These are phyloP conservation scores for Phyllotreta striolata DNA, from an alignment of 2,888 invertebrate species.

Conservation along the genomic window DNA sequence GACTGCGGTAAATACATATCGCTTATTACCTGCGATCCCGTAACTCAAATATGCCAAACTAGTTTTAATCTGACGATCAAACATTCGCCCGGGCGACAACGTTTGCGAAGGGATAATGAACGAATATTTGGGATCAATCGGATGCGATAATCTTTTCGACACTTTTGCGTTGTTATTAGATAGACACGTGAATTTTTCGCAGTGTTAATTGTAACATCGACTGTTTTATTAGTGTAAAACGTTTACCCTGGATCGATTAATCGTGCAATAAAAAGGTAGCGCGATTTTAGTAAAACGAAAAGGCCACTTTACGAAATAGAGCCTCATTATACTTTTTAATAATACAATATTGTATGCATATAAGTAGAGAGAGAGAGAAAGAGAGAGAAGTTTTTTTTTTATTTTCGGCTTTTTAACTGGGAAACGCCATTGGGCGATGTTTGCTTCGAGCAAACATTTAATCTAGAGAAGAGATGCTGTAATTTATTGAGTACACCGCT, in stretches of 20 bases:
- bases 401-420: constrained; percentile 25
- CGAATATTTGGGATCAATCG: no score
- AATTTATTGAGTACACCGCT: constrained; percentile 57
- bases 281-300: no score
- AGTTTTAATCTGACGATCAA: constrained; percentile 50
- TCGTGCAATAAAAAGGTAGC: no score
- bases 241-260: no score
- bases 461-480: constrained; percentile 53
- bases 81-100: constrained; percentile 50
- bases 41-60: constrained; percentile 37
- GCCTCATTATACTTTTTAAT: no score
- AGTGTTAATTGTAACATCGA: no score
- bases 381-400: not conserved
- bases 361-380: constrained; percentile 30
- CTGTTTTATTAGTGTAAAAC: no score
- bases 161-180: no score
- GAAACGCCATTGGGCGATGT: constrained; percentile 38
- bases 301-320: no score
- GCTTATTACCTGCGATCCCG: constrained; percentile 32
- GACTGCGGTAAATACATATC: constrained; percentile 34
- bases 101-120: constrained; percentile 48
- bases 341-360: no score
- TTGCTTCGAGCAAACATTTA: constrained; percentile 51
- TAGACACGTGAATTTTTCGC: no score
- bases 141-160: no score